Conservation (phyloP, 2,113 vertebrate genomes). For the Oenanthe melanoleuca region DNA sequence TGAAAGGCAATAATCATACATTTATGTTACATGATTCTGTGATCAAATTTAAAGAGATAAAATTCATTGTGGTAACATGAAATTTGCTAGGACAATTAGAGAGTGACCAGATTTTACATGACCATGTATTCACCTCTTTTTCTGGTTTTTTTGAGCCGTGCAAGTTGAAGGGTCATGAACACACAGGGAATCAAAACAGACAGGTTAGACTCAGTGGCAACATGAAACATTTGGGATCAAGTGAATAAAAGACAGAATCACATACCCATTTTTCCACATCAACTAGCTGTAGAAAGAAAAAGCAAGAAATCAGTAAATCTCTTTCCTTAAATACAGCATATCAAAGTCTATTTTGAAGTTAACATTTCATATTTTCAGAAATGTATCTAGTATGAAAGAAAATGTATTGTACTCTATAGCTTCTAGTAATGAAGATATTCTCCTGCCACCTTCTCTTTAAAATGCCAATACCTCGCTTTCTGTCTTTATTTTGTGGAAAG, state of each 20-base stretch:
- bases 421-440: not conserved
- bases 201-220: constrained; percentile 66
- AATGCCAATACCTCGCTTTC: not conserved
- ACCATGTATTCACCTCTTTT: not conserved
- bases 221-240: constrained; percentile 57
- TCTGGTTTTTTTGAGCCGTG: constrained; percentile 52
- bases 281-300: constrained; percentile 85
- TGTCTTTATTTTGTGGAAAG: not conserved
- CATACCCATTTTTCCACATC: constrained; percentile 89
- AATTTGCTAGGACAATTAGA: constrained; percentile 1
- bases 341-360: constrained; percentile 34
- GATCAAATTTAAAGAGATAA: not conserved
- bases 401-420: not conserved
- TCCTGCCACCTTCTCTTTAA: not conserved
- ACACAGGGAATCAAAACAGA: constrained; percentile 66
- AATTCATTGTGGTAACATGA: not conserved
- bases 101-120: not conserved
- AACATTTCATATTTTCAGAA: not conserved
- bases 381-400: not conserved
- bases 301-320: constrained; percentile 74
- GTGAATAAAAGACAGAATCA: constrained; percentile 74
- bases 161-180: constrained; percentile 46
- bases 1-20: not conserved
- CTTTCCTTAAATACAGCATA: constrained; percentile 1
- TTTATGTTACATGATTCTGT: not conserved